These are phyloP conservation scores for Gari tellinella DNA, from an alignment of 2,888 invertebrate genomes.

Conservation along the genomic window DNA sequence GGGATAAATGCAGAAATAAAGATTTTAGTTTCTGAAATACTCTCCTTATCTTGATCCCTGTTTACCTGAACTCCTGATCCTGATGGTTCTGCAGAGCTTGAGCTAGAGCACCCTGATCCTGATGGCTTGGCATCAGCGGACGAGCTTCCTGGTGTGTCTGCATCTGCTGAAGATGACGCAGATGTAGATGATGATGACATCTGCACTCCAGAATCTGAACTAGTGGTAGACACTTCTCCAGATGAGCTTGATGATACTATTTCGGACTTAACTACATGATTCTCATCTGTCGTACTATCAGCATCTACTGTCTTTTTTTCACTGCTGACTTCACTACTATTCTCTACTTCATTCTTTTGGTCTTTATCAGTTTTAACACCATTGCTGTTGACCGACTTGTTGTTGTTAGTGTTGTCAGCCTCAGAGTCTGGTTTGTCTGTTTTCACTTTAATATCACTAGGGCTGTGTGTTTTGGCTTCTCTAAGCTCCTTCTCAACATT, in stretches of 20 bases:
- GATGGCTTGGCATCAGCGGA: conserved; percentile 23
- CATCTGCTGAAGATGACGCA: conserved; percentile 7
- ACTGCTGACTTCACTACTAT: conserved; percentile 5
- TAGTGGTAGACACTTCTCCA: too few species aligned
- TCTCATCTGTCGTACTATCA: too few species aligned
- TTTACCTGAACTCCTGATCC: conserved; percentile 44
- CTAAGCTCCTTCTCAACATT: conserved; percentile 81
- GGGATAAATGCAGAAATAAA: too few species aligned
- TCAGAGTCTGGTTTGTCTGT: background rate
- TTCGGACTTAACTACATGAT: conserved; percentile 6
- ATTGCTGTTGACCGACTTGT: too few species aligned
- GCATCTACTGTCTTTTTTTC: background rate
- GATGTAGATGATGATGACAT: conserved; percentile 13
- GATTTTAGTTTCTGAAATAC: too few species aligned
- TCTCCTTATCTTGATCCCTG: too few species aligned
- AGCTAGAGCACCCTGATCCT: conserved; percentile 29
- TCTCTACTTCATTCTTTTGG: conserved; percentile 17
- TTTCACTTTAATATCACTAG: conserved; percentile 7
- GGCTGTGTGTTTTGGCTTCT: conserved; percentile 27
- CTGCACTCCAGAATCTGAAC: too few species aligned
- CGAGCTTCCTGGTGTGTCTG: conserved; percentile 18
- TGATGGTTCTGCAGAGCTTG: conserved; percentile 26
- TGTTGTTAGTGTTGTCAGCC: background rate
- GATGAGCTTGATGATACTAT: conserved; percentile 8
- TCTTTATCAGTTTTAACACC: too few species aligned